Conservation (phyloP, 1,140 invertebrate genomes). For the Drosophila parabipectinata region DNA sequence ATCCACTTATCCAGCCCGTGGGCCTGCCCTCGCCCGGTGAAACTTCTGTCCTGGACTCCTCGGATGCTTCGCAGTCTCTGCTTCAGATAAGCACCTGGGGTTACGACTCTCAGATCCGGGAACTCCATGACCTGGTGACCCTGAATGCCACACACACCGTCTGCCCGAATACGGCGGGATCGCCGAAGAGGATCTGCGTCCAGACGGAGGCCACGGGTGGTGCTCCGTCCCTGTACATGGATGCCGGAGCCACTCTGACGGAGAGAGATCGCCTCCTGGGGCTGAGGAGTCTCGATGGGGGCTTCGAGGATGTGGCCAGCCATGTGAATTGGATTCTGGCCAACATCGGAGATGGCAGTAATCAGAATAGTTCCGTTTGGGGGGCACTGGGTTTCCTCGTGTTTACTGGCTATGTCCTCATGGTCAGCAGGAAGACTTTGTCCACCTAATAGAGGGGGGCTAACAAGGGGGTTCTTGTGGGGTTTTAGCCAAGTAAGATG, state of each 20-base stretch:
- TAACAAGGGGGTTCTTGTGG: not conserved
- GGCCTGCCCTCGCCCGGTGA: slow-evolving; percentile 11
- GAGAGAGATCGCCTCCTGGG: slow-evolving; percentile 44
- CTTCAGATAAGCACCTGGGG: slow-evolving; percentile 58
- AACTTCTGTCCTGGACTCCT: slow-evolving; percentile 1
- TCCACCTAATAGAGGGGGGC: not conserved
- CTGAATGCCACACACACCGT: slow-evolving; percentile 21
- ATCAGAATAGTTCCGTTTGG: slow-evolving; percentile 75
- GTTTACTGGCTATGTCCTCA: slow-evolving; percentile 68
- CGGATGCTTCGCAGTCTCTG: not conserved
- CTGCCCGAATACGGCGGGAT: slow-evolving; percentile 18
- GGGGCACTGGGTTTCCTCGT: slow-evolving; percentile 62
- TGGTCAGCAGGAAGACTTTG: slow-evolving; percentile 55
- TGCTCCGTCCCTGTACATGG: slow-evolving; percentile 22
- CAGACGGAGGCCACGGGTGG: not conserved
- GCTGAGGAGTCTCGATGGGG: slow-evolving; percentile 14
- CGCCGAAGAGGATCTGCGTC: slow-evolving; percentile 20
- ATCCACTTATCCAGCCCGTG: slow-evolving; percentile 53
- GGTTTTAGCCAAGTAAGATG: slow-evolving; percentile 21
- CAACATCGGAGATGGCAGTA: slow-evolving; percentile 61
- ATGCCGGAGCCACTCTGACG: slow-evolving; percentile 61
- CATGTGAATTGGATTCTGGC: slow-evolving; percentile 69
- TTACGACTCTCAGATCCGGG: slow-evolving; percentile 16
- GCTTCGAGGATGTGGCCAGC: slow-evolving; percentile 64
- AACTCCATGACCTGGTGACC: slow-evolving; percentile 53